These are phyloP conservation scores for Drosophila biarmipes DNA, from an alignment of 1,140 invertebrate genomes.

Conservation along the genomic window DNA sequence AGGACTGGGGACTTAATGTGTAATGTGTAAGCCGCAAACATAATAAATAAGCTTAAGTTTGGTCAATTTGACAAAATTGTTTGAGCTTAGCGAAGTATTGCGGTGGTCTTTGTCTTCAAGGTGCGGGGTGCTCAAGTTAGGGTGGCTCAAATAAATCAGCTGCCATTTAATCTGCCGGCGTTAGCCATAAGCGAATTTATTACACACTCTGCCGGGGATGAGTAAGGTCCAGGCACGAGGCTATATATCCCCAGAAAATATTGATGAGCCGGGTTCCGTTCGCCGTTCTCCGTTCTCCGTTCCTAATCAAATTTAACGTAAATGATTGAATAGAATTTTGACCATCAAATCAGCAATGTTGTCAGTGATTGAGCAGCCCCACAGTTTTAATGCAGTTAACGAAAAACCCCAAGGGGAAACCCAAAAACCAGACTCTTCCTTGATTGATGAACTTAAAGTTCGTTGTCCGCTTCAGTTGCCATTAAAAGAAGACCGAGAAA, in stretches of 20 bases:
- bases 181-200: constrained; percentile 79
- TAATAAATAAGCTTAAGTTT: constrained; percentile 83
- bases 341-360: constrained; percentile 62
- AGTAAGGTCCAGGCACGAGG: constrained; percentile 18
- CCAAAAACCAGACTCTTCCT: constrained; percentile 20
- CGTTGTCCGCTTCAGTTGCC: constrained; percentile 32
- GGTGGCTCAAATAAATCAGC: constrained; percentile 70
- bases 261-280: constrained; percentile 58
- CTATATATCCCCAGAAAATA: constrained; percentile 45
- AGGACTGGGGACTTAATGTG: constrained; percentile 67
- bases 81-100: constrained; percentile 67
- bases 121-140: constrained; percentile 4
- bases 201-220: constrained; percentile 34
- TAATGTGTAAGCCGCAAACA: constrained; percentile 77
- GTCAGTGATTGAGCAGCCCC: constrained; percentile 73
- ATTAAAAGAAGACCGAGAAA: background rate
- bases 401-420: constrained; percentile 11
- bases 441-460: constrained; percentile 65
- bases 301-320: constrained; percentile 81
- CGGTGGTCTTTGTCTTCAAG: constrained; percentile 5
- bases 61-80: constrained; percentile 83
- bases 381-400: constrained; percentile 35
- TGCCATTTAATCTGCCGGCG: constrained; percentile 75
- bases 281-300: constrained; percentile 17
- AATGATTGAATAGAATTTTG: constrained; percentile 81